Base-by-base conservation (phyloP, 2,797 vertebrate genomes). In the Gastrophryne carolinensis region DNA sequence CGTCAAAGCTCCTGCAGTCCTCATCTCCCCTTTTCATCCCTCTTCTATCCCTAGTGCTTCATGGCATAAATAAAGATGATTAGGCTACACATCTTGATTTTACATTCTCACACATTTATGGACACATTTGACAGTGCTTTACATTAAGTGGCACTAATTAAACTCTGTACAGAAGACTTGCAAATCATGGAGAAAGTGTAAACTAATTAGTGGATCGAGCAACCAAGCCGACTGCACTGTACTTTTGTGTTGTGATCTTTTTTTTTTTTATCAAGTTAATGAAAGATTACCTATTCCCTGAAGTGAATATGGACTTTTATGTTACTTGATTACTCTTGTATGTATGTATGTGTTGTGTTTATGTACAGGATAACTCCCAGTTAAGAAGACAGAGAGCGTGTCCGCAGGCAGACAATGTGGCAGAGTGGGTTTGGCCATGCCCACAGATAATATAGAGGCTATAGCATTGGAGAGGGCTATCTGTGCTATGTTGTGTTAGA, bases 51-150 rank as follows among this genome's bases (percentile, higher is more conserved):
- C 75, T 4, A 32, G 61, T 72, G 68, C 62, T 72, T 50, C 34
- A 21, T 78, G 41, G 67, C 64, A 69, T 77, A 72, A 78, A 78
- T 65, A 66, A 78, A 66, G 68, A 72, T 72, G 75, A 78, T 78
- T 78, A 60, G 52, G 72, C 58, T 65, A 72, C 68, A 72, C 63
- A 78, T 78, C 75, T 66, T 50, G 60, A 72, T 71, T 72, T 64
- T 72, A 77, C 52, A 65, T 71, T 63, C 75, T 77, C 60, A 65
- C 41, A 79, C 29, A 30, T 72, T 37, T 75, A 32, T 39, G 78
- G 65, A 70, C 29, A 57, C 57, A 39, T 73, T 47, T 79, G 76
- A 79, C 58, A 39, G 73, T 69, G 35, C 19, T 74, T 49, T 72
- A 64, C 13, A 65, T 10, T 30, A 52, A 19, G 79, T 57, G 32